Evolutionary conservation across 2,797 vertebrate genomes (phyloP).

Genomic region (Myripristis murdjan): DNA sequence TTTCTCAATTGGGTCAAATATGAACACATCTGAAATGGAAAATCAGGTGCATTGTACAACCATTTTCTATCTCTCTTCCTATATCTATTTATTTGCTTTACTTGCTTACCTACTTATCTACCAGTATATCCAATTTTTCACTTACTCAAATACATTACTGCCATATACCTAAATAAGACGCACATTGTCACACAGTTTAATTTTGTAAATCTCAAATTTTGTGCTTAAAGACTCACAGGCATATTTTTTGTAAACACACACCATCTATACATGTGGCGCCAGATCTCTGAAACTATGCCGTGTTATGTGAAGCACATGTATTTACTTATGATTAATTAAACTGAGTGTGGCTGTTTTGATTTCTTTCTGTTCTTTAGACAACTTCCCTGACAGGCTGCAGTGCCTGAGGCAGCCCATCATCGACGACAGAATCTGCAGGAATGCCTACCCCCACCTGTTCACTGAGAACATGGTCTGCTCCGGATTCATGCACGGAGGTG

Average conservation of each 20-base stretch:
- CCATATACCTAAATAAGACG: no score
- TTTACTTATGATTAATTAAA: not conserved
- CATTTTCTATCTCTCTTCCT: no score
- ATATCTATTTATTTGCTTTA: no score
- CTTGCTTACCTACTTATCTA: no score
- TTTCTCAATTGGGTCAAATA: no score
- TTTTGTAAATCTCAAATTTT: not conserved
- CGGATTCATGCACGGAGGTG: slow-evolving; percentile 76
- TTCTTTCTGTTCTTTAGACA: slow-evolving; percentile 43
- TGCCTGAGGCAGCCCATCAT: slow-evolving; percentile 83
- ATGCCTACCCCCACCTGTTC: slow-evolving; percentile 74
- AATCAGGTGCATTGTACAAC: no score
- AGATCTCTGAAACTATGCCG: not conserved
- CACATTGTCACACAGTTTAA: not conserved
- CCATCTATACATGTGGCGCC: not conserved
- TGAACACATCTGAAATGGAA: no score
- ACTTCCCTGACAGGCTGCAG: slow-evolving; percentile 74
- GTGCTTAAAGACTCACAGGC: not conserved
- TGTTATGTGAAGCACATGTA: not conserved
- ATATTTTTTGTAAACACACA: not conserved
- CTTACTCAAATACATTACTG: no score
- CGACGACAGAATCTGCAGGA: slow-evolving; percentile 74
- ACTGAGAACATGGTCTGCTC: slow-evolving; percentile 83
- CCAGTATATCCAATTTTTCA: no score
- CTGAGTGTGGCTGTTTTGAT: not conserved